Evolutionary conservation across 1,140 invertebrate species (phyloP).

Genomic region (Achatina immaculata): DNA sequence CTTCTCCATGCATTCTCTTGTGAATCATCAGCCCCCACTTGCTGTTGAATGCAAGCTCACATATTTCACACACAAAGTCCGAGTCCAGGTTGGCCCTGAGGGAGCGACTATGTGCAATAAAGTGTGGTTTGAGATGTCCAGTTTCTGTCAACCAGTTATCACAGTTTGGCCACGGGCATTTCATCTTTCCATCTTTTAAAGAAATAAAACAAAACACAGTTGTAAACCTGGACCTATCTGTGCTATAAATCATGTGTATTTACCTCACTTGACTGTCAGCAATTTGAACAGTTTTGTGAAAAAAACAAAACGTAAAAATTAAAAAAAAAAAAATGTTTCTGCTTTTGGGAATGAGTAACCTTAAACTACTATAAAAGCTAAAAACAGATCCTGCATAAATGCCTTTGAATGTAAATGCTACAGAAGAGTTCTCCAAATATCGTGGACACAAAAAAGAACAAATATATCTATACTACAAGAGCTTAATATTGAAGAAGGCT

Average conservation of each 20-base stretch:
- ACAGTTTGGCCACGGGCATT: conserved; percentile 32
- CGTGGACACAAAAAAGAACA: no score
- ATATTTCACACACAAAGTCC: conserved; percentile 32
- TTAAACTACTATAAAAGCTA: no score
- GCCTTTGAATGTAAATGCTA: no score
- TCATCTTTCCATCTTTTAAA: conserved; percentile 24
- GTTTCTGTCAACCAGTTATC: conserved; percentile 29
- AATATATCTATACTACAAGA: no score
- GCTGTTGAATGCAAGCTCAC: conserved; percentile 30
- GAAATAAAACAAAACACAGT: background rate
- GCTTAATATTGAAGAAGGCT: no score
- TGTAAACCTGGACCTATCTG: background rate
- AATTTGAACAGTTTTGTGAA: no score
- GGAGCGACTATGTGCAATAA: conserved; percentile 31
- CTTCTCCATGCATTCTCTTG: conserved; percentile 35
- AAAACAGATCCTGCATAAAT: no score
- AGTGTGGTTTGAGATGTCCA: conserved; percentile 23
- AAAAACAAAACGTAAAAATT: background rate
- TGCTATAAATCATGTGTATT: no score
- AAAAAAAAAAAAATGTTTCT: background rate
- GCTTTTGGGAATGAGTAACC: no score
- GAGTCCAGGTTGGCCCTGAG: conserved; percentile 15
- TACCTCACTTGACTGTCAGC: no score
- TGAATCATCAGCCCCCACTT: conserved; percentile 33
- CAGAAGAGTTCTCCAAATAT: no score